Evolutionary conservation across 1,140 invertebrate species (phyloP).

Genomic region (Phymorhynchus buccinoides): DNA sequence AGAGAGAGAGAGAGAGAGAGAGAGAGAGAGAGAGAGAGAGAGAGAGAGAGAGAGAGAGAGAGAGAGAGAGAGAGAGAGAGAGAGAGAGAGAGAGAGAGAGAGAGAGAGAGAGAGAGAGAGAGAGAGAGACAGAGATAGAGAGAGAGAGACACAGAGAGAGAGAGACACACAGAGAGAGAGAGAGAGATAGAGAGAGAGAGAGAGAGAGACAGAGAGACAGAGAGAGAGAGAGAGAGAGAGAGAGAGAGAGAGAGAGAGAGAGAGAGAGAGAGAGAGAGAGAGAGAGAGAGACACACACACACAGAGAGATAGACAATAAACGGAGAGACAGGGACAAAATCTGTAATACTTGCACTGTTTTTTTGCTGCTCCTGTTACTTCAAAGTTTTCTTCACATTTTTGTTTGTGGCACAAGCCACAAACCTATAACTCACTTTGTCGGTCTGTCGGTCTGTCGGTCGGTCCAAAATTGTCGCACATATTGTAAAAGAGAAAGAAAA

Average conservation of each 20-base stretch:
- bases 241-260: not conserved
- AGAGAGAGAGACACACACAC: not conserved
- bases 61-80: slow-evolving; percentile 2
- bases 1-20: too few species aligned
- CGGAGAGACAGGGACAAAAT: not conserved
- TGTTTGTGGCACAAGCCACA: too few species aligned
- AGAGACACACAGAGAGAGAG: not conserved
- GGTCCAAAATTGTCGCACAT: too few species aligned
- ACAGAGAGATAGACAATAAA: not conserved
- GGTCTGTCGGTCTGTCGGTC: too few species aligned
- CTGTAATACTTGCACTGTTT: too few species aligned
- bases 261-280: slow-evolving; percentile 20
- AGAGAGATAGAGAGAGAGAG: too few species aligned
- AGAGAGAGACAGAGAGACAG: not conserved
- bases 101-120: not conserved
- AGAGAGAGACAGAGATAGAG: too few species aligned
- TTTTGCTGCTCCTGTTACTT: too few species aligned
- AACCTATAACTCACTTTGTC: too few species aligned
- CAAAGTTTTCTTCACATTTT: too few species aligned
- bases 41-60: not conserved
- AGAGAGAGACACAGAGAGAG: not conserved
- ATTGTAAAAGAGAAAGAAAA: too few species aligned
- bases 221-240: not conserved
- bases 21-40: too few species aligned
- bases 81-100: not conserved